These are phyloP conservation scores for Manis javanica DNA, from an alignment of 2,797 vertebrate species.

Conservation along the genomic window DNA sequence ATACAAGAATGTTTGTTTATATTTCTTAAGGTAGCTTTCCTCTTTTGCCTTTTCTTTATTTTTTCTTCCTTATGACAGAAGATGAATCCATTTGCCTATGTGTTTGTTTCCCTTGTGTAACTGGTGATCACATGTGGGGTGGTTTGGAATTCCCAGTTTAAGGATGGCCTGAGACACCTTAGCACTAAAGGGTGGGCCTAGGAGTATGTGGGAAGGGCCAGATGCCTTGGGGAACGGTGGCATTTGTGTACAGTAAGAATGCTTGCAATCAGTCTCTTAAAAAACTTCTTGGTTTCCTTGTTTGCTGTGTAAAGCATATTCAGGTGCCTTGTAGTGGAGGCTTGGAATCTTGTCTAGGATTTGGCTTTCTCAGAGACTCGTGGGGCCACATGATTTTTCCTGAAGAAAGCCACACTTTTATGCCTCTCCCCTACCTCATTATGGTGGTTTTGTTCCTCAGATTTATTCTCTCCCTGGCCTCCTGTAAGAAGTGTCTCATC, in stretches of 20 bases:
- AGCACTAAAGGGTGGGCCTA: background rate
- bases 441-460: slow-evolving; percentile 83
- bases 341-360: background rate
- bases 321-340: background rate
- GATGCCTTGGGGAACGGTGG: background rate
- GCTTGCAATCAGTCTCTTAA: background rate
- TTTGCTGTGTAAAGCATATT: background rate
- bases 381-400: background rate
- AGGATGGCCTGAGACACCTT: background rate
- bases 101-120: background rate
- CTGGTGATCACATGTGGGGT: background rate
- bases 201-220: background rate
- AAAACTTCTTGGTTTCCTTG: background rate
- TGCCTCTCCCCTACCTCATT: background rate
- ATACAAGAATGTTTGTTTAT: background rate
- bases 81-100: background rate
- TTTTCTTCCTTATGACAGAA: background rate
- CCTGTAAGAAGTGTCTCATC: slow-evolving; percentile 96
- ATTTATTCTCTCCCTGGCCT: slow-evolving; percentile 96
- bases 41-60: background rate
- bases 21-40: background rate
- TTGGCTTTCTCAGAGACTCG: background rate
- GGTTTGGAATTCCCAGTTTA: background rate
- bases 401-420: background rate
- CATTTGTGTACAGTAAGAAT: no score